Evolutionary conservation across 2,113 vertebrate genomes (phyloP), one percentile per base, ranked within the genome.

Genomic region (Nipponia nippon): DNA sequence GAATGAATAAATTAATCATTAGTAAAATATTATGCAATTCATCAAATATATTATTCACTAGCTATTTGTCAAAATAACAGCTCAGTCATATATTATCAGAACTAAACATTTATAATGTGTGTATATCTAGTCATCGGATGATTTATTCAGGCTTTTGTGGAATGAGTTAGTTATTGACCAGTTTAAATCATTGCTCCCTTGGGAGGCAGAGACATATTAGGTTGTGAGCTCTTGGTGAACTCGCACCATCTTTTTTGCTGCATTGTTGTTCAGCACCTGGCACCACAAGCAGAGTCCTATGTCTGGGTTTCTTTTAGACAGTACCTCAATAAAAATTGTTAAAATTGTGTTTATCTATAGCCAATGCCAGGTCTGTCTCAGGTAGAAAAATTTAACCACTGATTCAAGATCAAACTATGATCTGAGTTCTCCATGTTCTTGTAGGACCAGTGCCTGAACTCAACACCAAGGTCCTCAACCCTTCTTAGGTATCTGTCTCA

Each of bases 11-110:
- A 97, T 97, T 97, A 95, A 96, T 97, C 95, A 96, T 95, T 95
- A 97, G 87, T 86, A 96, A 97, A 97, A 97, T 96, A 97, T 93
- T 94, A 96, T 96, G 91, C 91, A 90, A 90, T 95, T 96, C 84
- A 95, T 97, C 93, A 97, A 80, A 96, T 96, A 93, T 90, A 96
- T 97, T 96, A 96, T 96, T 97, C 93, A 96, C 89, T 40, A 95
- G 85, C 91, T 96, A 88, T 96, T 97, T 93, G 84, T 97, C 94
- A 96, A 93, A 95, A 86, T 95, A 97, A 91, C 89, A 93, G 82
- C 89, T 83, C 90, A 66, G 78, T 86, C 91, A 73, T 96, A 91
- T 93, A 95, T 95, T 92, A 95, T 83, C 78, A 83, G 89, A 90
- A 82, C 63, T 23, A 95, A 96, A 86, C 95, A 94, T 95, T 96